A percentile compares a stretch with the other conserved stretches of the same genome.
Evolutionary conservation across 2,888 invertebrate species (phyloP).

Genomic region (Hemithea aestivaria): DNA sequence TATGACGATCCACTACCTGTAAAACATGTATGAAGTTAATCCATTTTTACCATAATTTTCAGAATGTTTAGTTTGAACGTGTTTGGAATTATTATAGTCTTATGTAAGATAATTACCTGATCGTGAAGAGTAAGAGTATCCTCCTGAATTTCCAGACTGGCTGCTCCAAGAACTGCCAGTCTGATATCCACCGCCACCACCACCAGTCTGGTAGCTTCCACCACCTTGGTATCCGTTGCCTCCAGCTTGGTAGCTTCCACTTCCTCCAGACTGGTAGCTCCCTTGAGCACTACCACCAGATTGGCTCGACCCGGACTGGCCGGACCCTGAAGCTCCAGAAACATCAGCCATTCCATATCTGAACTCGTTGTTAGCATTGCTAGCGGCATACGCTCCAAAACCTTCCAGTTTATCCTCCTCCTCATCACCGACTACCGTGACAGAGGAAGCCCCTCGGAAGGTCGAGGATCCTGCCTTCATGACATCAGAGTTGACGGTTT

Average conservation of each 20-base stretch:
- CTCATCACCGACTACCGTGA: slow-evolving; percentile 63
- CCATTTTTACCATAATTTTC: too few species aligned
- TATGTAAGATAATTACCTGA: slow-evolving; percentile 43
- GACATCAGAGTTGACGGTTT: slow-evolving; percentile 67
- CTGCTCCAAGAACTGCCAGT: slow-evolving; percentile 30
- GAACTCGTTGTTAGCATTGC: slow-evolving; percentile 63
- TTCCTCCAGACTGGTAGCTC: slow-evolving; percentile 29
- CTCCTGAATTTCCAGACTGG: slow-evolving; percentile 22
- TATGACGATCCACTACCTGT: slow-evolving; percentile 48
- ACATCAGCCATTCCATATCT: slow-evolving; percentile 64
- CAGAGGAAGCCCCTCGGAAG: slow-evolving; percentile 48
- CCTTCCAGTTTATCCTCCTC: slow-evolving; percentile 61
- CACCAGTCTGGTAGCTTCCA: slow-evolving; percentile 25
- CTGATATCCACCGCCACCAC: slow-evolving; percentile 25
- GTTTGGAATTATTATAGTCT: neutral
- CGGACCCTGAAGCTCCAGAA: too few species aligned
- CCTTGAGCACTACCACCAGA: slow-evolving; percentile 19
- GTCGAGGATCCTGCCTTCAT: slow-evolving; percentile 63
- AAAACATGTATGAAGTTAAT: too few species aligned
- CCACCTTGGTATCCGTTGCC: slow-evolving; percentile 30
- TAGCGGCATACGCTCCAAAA: slow-evolving; percentile 59
- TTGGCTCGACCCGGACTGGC: slow-evolving; percentile 25
- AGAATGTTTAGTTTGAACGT: too few species aligned
- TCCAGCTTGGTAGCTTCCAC: slow-evolving; percentile 31
- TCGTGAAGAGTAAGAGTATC: slow-evolving; percentile 59